Conservation (phyloP, 2,113 vertebrate species). For the Polypterus bichir region DNA sequence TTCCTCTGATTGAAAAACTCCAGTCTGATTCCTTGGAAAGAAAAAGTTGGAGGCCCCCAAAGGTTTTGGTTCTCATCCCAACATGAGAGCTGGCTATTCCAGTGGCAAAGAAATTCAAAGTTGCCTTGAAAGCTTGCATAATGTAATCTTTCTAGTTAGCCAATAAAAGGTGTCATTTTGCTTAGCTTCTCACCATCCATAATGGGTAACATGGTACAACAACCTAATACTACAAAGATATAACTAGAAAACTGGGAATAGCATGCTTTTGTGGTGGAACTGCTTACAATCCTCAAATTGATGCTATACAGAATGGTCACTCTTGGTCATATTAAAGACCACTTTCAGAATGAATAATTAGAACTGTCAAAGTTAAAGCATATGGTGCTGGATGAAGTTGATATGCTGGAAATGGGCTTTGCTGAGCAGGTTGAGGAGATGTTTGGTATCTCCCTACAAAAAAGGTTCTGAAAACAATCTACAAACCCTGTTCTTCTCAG, state of each 20-base stretch:
- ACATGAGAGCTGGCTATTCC: slow-evolving; percentile 89
- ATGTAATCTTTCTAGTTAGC: too few relatives aligned
- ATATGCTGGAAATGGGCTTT: slow-evolving; percentile 98
- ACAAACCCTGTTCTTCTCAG: slow-evolving; percentile 91
- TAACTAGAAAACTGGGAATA: slow-evolving; percentile 64
- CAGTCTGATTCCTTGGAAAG: slow-evolving; percentile 33
- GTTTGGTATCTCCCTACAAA: slow-evolving; percentile 63
- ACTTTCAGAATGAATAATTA: slow-evolving; percentile 76
- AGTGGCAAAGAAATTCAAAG: slow-evolving; percentile 76
- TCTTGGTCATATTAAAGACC: slow-evolving; percentile 85
- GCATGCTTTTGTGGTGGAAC: slow-evolving; percentile 91
- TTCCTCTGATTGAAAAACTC: slow-evolving; percentile 81
- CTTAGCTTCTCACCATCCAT: too few relatives aligned
- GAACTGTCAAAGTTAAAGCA: slow-evolving; percentile 71
- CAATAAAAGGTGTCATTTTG: too few relatives aligned
- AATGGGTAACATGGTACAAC: too few relatives aligned
- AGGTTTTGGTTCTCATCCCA: slow-evolving; percentile 80
- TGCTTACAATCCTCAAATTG: slow-evolving; percentile 72
- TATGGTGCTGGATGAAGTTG: slow-evolving; percentile 90
- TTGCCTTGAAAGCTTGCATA: too few relatives aligned
- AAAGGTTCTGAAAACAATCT: slow-evolving; percentile 73
- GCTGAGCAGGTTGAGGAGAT: slow-evolving; percentile 97
- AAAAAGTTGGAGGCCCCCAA: slow-evolving; percentile 69
- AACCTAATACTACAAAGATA: too few relatives aligned
- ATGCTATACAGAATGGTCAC: slow-evolving; percentile 81